Conservation (phyloP, 2,797 vertebrate genomes). For the Rhabdophis nuchalis region DNA sequence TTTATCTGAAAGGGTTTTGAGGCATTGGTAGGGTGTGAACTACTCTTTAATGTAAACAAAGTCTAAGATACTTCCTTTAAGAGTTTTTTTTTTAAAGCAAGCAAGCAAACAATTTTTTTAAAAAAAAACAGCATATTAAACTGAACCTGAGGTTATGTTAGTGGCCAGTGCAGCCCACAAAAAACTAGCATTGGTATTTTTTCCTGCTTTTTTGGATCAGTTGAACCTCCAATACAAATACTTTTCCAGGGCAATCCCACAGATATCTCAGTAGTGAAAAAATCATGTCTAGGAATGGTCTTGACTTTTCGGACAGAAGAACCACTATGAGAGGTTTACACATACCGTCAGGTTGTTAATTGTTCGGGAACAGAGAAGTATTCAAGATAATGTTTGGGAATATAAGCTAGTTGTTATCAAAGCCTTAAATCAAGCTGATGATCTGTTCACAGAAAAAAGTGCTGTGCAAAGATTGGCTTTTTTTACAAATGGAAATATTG, state of each 20-base stretch:
- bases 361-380: neutral
- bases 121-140: neutral
- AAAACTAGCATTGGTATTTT: neutral
- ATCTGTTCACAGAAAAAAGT: neutral
- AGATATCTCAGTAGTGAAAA: neutral
- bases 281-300: neutral
- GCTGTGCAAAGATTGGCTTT: neutral
- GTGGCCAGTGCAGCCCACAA: neutral
- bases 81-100: neutral
- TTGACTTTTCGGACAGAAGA: neutral
- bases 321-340: neutral
- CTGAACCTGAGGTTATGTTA: neutral
- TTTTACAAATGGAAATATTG: neutral
- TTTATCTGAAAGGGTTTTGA: neutral
- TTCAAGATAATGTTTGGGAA: neutral
- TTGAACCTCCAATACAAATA: neutral
- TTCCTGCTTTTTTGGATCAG: neutral
- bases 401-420: neutral
- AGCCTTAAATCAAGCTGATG: neutral
- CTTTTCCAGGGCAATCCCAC: neutral
- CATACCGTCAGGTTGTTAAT: neutral
- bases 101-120: too few species aligned
- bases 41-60: neutral
- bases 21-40: neutral
- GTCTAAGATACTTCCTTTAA: neutral